Conservation (phyloP, 2,113 vertebrate species). For the Empidonax alnorum region DNA sequence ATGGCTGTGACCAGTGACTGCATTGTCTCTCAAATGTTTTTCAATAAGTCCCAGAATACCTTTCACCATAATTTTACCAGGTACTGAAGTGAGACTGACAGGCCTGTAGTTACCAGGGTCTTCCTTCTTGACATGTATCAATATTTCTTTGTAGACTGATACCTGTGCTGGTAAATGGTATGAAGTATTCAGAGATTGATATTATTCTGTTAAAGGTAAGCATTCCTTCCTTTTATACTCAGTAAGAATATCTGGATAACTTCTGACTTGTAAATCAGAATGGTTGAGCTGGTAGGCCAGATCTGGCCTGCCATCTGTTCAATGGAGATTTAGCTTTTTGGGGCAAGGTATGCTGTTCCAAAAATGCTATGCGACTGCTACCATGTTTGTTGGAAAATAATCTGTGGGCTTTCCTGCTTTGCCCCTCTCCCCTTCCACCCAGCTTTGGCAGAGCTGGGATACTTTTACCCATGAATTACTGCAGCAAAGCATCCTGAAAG, state of each 20-base stretch:
- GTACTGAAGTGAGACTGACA: background rate
- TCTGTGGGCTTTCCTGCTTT: background rate
- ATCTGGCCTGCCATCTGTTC: background rate
- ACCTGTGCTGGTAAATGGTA: slow-evolving; percentile 94
- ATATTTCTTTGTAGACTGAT: slow-evolving; percentile 82
- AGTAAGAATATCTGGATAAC: background rate
- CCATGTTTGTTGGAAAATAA: background rate
- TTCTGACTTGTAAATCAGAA: background rate
- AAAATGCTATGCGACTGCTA: background rate
- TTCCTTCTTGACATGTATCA: slow-evolving; percentile 18
- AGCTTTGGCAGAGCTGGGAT: background rate
- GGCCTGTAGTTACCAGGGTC: background rate
- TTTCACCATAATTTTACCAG: background rate
- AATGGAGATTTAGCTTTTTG: background rate
- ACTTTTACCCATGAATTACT: background rate
- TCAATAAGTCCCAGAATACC: background rate
- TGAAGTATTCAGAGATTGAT: slow-evolving; percentile 98
- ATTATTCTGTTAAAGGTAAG: slow-evolving; percentile 96
- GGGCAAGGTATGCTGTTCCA: background rate
- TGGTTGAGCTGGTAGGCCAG: background rate
- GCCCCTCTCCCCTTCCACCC: background rate
- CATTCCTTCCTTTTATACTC: background rate
- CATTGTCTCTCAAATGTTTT: background rate
- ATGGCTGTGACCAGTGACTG: background rate
- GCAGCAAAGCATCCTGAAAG: background rate